These are phyloP conservation scores for Coregonus ussuriensis DNA, from an alignment of 2,797 vertebrate genomes.

Conservation along the genomic window DNA sequence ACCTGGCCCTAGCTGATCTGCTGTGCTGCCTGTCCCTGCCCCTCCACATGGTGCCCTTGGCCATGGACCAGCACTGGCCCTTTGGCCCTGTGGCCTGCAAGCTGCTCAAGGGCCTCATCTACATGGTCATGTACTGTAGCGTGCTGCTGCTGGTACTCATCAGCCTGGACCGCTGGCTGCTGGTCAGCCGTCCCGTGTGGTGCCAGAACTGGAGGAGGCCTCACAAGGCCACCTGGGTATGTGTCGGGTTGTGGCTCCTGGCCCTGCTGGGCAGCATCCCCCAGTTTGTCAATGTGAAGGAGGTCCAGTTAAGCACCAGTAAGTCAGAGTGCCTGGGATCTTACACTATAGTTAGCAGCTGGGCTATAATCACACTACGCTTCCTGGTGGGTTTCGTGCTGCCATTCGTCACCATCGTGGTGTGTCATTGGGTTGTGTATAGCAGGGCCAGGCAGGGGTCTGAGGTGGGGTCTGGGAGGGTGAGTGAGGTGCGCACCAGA, in stretches of 20 bases:
- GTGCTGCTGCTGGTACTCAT: conserved; percentile 81
- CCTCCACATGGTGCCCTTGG: conserved; percentile 70
- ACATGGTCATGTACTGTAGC: conserved; percentile 86
- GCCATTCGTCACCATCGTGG: conserved; percentile 67
- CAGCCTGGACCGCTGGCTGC: conserved; percentile 83
- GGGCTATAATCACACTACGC: conserved; percentile 48
- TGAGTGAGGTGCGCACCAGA: conserved; percentile 47
- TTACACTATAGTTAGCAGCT: rapidly evolving
- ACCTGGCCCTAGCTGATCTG: conserved; percentile 84
- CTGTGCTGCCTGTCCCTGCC: conserved; percentile 86
- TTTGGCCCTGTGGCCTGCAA: conserved; percentile 73
- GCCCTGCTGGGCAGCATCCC: conserved; percentile 76
- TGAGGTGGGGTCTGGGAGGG: conserved; percentile 1
- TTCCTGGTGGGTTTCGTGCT: conserved; percentile 68
- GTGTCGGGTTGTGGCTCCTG: conserved; percentile 69
- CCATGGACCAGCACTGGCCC: conserved; percentile 71
- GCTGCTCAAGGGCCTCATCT: conserved; percentile 73
- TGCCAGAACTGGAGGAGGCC: conserved; percentile 82
- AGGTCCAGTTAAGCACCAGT: rapidly evolving
- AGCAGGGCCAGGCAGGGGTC: conserved; percentile 27
- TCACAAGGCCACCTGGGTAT: conserved; percentile 40
- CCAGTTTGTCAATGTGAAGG: conserved; percentile 65
- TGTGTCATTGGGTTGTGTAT: conserved; percentile 71
- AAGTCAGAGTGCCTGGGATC: conserved; percentile 12
- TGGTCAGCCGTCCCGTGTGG: conserved; percentile 83